Evolutionary conservation across 2,113 vertebrate species (phyloP), one percentile per base, ranked within the genome.

Genomic region (Rutilus rutilus): DNA sequence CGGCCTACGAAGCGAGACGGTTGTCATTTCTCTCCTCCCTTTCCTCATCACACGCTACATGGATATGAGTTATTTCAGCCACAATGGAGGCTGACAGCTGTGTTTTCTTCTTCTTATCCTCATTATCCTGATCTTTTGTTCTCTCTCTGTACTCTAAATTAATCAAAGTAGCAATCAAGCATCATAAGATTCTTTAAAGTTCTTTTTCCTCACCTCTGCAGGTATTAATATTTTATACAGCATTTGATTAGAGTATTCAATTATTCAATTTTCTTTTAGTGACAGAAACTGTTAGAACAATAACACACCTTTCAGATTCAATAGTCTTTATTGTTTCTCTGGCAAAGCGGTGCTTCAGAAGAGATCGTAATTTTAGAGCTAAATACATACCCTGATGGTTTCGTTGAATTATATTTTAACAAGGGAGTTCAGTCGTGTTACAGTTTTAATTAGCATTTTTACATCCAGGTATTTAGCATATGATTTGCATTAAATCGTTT

Each of bases 11-110:
- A 17, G 27, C 79, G 62, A 82, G 79, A 50, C 62, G 79, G 12
- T 50, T 82, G 79, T 69, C 79, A 82, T 82, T 50, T 50, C 79
- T 47, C n/a, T 65, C 39, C 60, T 81, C 60, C 25, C 45, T 33
- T 82, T 11, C 27, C 62, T 82, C 62, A 82, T 82, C 79, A 52
- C 60, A 82, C 45, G 79, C 62, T 82, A 82, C 79, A 50, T 82
- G 79, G 27, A 82, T 47, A 82, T 52, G 79, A 82, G 79, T 82
- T 82, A 82, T 82, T 69, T 54, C 74, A 52, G 17, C 25, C 6
- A 65, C 42, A 65, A 82, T 50, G 62, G 25, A 45, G 79, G 50
- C 42, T 81, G 78, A 81, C 78, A 81, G 62, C 79, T 47, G 79
- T 82, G 60, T 82, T 67, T 67, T 67, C 78, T 5, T 77, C 74